phyloP scores from a whole-genome alignment of 2,113 vertebrate genomes.

The Chaenocephalus aceratus region DNA sequence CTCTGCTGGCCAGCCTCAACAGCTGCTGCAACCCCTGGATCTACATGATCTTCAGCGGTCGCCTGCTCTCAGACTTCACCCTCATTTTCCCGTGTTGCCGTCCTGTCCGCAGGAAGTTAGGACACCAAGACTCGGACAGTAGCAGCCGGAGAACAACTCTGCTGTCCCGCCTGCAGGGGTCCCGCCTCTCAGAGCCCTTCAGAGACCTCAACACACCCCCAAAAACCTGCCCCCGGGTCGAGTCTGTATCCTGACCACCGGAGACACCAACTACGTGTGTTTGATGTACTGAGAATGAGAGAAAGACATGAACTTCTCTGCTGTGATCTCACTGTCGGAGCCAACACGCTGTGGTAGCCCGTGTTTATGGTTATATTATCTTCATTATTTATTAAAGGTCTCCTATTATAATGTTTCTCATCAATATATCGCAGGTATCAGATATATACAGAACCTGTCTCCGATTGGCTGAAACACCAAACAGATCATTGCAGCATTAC shows the following conservation, averaged over 20 bases:
- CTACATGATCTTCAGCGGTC: slow-evolving; percentile 97
- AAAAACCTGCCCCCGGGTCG: slow-evolving; percentile 76
- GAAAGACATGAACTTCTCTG: slow-evolving; percentile 2
- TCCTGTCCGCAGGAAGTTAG: slow-evolving; percentile 68
- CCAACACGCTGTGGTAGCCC: neutral
- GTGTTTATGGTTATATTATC: too few species aligned
- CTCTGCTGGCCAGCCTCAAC: slow-evolving; percentile 93
- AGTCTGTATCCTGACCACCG: slow-evolving; percentile 76
- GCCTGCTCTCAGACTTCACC: slow-evolving; percentile 90
- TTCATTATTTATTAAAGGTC: too few species aligned
- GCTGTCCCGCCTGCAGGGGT: slow-evolving; percentile 83
- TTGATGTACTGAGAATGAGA: neutral
- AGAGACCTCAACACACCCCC: slow-evolving; percentile 76
- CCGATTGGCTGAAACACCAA: too few species aligned
- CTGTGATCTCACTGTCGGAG: neutral
- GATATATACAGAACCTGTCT: too few species aligned
- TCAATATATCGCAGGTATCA: too few species aligned
- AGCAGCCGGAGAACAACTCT: slow-evolving; percentile 88
- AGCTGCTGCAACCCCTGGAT: slow-evolving; percentile 98
- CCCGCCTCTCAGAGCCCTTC: slow-evolving; percentile 84
- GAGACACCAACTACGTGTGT: neutral
- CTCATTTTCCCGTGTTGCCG: slow-evolving; percentile 87
- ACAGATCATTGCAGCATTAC: too few species aligned
- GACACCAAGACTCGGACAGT: slow-evolving; percentile 91
- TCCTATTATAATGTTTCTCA: too few species aligned